Conservation (phyloP, 2,113 vertebrate genomes). For the Siphamia tubifer region DNA sequence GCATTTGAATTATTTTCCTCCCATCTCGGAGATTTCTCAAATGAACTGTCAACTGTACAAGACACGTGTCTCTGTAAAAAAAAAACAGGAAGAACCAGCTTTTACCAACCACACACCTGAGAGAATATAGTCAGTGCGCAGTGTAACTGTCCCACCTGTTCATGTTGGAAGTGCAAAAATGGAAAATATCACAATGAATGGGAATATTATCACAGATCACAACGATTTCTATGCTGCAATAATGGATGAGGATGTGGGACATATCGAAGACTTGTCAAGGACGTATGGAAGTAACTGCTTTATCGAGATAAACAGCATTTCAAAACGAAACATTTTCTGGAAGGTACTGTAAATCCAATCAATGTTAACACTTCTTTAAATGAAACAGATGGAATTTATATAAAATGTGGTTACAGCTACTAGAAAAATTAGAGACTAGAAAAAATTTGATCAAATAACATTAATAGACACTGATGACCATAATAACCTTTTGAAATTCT, state of each 20-base stretch:
- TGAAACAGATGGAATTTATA: background rate
- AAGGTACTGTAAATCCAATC: slow-evolving; percentile 42
- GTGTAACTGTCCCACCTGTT: background rate
- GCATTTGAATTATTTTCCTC: background rate
- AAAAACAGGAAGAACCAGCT: slow-evolving; percentile 29
- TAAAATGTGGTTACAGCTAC: background rate
- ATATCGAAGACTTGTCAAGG: slow-evolving; percentile 14
- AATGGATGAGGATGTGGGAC: slow-evolving; percentile 39
- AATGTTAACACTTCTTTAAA: background rate
- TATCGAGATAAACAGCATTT: background rate
- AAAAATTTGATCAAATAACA: no score
- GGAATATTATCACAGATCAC: background rate
- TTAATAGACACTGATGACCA: background rate
- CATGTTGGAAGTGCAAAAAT: slow-evolving; percentile 4
- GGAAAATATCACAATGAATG: background rate
- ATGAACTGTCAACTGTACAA: background rate
- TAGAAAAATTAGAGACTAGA: no score
- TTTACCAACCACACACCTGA: background rate
- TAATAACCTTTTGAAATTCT: background rate
- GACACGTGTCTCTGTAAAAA: background rate
- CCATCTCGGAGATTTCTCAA: no score
- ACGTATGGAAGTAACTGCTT: slow-evolving; percentile 18
- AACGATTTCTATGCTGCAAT: slow-evolving; percentile 39
- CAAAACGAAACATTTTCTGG: background rate
- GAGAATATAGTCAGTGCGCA: background rate